These are phyloP conservation scores for Pseudopleuronectes americanus DNA, from an alignment of 2,797 vertebrate genomes.

Conservation along the genomic window DNA sequence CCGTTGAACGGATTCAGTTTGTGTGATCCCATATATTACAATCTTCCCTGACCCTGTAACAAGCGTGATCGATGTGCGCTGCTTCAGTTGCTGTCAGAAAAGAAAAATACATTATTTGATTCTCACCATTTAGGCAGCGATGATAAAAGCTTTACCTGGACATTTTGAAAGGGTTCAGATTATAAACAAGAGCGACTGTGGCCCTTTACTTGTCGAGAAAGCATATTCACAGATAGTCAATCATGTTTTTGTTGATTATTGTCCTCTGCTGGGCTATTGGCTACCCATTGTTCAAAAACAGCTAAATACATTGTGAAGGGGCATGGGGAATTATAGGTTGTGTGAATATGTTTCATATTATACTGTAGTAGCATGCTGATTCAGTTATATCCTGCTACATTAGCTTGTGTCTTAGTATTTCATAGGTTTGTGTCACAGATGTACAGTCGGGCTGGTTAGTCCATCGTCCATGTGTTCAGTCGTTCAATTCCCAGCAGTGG, in stretches of 20 bases:
- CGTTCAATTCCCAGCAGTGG: conserved; percentile 53
- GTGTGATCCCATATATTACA: conserved; percentile 31
- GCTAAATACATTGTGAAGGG: conserved; percentile 78
- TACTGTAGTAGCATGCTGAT: conserved; percentile 83
- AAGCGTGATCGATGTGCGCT: conserved; percentile 42
- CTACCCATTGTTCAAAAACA: conserved; percentile 71
- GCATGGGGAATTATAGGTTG: conserved; percentile 74
- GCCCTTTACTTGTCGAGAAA: conserved; percentile 41
- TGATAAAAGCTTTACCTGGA: conserved; percentile 56
- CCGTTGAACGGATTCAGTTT: conserved; percentile 42
- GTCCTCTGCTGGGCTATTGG: conserved; percentile 57
- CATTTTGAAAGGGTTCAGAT: conserved; percentile 52
- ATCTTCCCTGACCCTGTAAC: conserved; percentile 41
- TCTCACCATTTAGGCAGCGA: conserved; percentile 46
- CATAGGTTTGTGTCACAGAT: conserved; percentile 68
- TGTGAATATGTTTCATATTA: conserved; percentile 82
- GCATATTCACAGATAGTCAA: conserved; percentile 69
- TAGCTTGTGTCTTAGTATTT: conserved; percentile 79
- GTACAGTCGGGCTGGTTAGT: conserved; percentile 63
- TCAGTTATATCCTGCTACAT: conserved; percentile 82
- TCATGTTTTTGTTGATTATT: conserved; percentile 47
- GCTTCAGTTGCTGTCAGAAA: conserved; percentile 41
- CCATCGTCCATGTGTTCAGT: conserved; percentile 55
- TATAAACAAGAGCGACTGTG: conserved; percentile 49
- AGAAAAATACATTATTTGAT: conserved; percentile 22